These are phyloP conservation scores for Dioctria linearis DNA, from an alignment of 2,888 invertebrate species.

Conservation along the genomic window DNA sequence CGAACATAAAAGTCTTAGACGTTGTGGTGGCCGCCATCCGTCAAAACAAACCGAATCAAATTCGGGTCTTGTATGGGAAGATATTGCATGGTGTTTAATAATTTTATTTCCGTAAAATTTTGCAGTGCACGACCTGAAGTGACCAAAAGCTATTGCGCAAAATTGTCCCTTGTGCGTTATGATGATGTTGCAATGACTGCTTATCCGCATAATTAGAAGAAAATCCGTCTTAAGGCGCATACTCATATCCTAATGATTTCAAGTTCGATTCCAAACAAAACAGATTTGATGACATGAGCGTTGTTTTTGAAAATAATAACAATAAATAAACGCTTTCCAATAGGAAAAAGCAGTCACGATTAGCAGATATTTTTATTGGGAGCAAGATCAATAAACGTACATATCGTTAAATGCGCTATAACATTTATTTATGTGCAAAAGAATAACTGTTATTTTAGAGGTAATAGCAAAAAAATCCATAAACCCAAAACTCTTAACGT, in stretches of 20 bases:
- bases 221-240: no score
- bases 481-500: not conserved
- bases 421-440: no score
- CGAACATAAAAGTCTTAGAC: not conserved
- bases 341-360: no score
- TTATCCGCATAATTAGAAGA: not conserved
- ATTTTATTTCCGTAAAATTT: not conserved
- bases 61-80: no score
- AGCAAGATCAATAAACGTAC: no score
- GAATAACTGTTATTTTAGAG: not conserved
- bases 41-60: no score
- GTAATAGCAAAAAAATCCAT: not conserved
- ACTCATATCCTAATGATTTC: no score
- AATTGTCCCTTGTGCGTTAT: not conserved
- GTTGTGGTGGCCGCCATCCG: not conserved
- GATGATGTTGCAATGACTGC: not conserved
- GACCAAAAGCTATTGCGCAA: not conserved
- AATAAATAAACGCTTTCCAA: no score
- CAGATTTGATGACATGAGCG: not conserved
- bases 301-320: no score
- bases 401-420: no score
- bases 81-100: no score
- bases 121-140: not conserved
- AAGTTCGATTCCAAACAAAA: not conserved
- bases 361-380: no score